Conservation (phyloP, 2,888 invertebrate species). For the Troilus luridus region DNA sequence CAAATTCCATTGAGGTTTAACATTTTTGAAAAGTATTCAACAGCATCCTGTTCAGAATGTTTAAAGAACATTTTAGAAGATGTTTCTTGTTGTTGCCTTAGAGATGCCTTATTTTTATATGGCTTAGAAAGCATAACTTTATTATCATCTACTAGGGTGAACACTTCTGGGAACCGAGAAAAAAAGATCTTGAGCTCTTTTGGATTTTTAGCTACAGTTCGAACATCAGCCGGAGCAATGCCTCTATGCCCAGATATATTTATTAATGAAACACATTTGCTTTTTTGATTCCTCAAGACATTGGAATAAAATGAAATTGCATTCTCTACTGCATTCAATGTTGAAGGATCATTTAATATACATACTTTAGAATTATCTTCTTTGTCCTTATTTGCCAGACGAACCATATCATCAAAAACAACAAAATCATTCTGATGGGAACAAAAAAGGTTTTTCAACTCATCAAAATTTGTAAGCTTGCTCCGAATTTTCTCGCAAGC, state of each 20-base stretch:
- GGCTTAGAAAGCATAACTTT: neutral
- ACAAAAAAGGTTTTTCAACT: neutral
- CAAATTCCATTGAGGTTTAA: neutral
- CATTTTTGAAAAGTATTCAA: neutral
- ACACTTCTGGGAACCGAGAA: neutral
- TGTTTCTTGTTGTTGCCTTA: neutral
- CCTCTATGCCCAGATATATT: neutral
- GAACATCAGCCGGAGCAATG: slow-evolving; percentile 12
- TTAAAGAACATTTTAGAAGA: neutral
- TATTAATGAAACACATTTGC: neutral
- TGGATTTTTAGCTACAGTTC: neutral
- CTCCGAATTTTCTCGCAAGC: neutral
- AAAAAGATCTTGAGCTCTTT: slow-evolving; percentile 2
- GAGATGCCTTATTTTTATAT: neutral
- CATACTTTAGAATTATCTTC: neutral
- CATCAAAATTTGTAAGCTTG: neutral
- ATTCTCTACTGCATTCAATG: neutral
- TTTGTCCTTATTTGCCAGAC: neutral
- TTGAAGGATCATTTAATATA: neutral
- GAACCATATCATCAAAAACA: neutral
- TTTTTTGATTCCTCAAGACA: neutral
- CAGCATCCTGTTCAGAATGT: neutral
- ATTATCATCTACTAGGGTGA: neutral
- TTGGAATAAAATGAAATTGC: neutral
- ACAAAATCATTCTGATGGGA: neutral